Evolutionary conservation across 2,113 vertebrate species (phyloP).

Genomic region (mouse (Mus musculus)): DNA sequence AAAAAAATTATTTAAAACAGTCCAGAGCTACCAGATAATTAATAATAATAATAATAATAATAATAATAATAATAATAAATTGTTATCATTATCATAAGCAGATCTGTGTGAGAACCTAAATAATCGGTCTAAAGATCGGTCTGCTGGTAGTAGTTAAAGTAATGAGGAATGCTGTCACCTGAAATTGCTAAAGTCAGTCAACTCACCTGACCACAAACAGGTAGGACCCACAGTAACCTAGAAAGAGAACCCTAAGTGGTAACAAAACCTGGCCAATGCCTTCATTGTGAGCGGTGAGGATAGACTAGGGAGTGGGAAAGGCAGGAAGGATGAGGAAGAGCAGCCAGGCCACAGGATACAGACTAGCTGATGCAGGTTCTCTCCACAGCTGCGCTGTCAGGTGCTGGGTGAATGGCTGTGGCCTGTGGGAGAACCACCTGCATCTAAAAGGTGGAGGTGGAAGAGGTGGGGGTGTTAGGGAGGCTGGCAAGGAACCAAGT

Average conservation of each 20-base stretch:
- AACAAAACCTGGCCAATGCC: neutral
- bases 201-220: neutral
- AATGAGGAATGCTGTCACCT: neutral
- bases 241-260: neutral
- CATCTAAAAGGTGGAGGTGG: neutral
- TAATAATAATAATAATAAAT: no score
- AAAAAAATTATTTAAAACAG: neutral
- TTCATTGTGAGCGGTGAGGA: neutral
- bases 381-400: neutral
- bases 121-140: no score
- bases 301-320: neutral
- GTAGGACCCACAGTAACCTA: neutral
- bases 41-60: neutral
- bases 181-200: conserved; percentile 27
- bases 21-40: conserved; percentile 3
- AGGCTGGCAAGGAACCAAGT: conserved; percentile 46
- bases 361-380: neutral
- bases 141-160: neutral
- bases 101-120: neutral
- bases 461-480: neutral
- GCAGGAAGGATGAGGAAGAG: neutral
- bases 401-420: neutral
- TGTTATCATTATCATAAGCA: neutral
- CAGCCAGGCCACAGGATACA: neutral
- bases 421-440: conserved; percentile 41